Evolutionary conservation across 2,113 vertebrate species (phyloP).

Genomic region (Crotalus viridis): DNA sequence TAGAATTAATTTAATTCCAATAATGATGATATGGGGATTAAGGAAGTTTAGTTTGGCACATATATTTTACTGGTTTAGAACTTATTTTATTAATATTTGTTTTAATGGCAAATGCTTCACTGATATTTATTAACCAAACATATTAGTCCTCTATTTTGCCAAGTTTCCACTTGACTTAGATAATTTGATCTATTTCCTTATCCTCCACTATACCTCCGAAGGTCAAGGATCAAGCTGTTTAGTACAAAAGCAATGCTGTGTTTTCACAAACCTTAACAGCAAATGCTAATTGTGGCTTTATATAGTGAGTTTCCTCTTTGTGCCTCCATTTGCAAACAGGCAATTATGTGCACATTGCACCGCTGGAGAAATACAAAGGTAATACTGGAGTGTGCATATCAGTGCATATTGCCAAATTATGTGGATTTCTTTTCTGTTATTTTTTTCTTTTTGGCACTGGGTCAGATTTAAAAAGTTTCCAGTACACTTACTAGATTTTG

Average conservation of each 20-base stretch:
- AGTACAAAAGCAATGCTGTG: slow-evolving; percentile 26
- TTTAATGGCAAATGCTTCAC: neutral
- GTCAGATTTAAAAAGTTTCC: slow-evolving; percentile 12
- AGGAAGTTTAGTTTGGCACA: neutral
- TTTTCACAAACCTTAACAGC: neutral
- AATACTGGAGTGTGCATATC: slow-evolving; percentile 6
- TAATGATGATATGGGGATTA: neutral
- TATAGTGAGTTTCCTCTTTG: slow-evolving; percentile 35
- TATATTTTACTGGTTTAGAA: neutral
- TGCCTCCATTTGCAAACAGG: slow-evolving; percentile 57
- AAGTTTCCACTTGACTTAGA: neutral
- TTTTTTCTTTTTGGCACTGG: neutral
- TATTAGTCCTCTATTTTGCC: neutral
- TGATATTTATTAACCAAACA: neutral
- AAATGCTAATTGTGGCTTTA: slow-evolving; percentile 50
- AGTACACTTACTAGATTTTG: neutral
- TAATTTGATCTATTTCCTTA: neutral
- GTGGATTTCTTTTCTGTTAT: slow-evolving; percentile 6
- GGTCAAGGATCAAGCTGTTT: slow-evolving; percentile 7
- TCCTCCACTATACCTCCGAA: neutral
- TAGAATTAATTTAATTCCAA: neutral
- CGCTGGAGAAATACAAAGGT: slow-evolving; percentile 37
- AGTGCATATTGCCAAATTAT: slow-evolving; percentile 16
- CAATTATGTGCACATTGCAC: slow-evolving; percentile 39
- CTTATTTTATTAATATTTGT: neutral